Evolutionary conservation across 2,797 vertebrate species (phyloP).

Genomic region (Tamandua tetradactyla): DNA sequence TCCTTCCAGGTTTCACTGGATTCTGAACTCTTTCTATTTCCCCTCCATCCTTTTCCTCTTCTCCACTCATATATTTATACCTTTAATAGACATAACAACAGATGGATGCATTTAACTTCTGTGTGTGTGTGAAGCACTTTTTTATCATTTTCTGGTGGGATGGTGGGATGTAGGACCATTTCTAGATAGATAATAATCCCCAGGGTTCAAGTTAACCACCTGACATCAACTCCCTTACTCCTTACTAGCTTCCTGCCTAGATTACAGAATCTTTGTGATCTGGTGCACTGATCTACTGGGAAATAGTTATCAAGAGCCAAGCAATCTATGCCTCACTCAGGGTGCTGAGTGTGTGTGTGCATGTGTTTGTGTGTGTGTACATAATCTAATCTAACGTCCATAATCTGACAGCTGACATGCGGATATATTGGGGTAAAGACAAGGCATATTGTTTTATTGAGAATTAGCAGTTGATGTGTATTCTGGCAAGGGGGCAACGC

Average conservation of each 20-base stretch:
- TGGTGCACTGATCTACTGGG: not conserved
- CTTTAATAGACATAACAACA: not conserved
- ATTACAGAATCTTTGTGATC: not conserved
- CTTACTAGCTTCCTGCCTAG: not conserved
- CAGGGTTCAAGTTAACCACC: not conserved
- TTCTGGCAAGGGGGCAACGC: not conserved
- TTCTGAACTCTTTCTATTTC: not conserved
- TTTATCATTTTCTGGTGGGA: not conserved
- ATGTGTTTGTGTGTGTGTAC: not conserved
- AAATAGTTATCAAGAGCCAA: not conserved
- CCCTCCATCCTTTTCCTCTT: not conserved
- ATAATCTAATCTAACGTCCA: not conserved
- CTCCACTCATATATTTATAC: not conserved
- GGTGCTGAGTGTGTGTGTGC: no score
- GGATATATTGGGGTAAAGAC: not conserved
- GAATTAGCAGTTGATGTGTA: not conserved
- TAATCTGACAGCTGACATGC: conserved; percentile 12
- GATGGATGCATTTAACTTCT: not conserved
- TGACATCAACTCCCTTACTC: not conserved
- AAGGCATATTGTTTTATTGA: not conserved
- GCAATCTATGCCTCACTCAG: not conserved
- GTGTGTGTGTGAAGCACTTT: not conserved
- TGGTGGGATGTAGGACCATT: not conserved
- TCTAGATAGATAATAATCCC: not conserved
- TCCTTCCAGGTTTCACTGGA: conserved; percentile 5